phyloP scores from a whole-genome alignment of 1,140 invertebrate genomes.

The Planococcus citri region DNA sequence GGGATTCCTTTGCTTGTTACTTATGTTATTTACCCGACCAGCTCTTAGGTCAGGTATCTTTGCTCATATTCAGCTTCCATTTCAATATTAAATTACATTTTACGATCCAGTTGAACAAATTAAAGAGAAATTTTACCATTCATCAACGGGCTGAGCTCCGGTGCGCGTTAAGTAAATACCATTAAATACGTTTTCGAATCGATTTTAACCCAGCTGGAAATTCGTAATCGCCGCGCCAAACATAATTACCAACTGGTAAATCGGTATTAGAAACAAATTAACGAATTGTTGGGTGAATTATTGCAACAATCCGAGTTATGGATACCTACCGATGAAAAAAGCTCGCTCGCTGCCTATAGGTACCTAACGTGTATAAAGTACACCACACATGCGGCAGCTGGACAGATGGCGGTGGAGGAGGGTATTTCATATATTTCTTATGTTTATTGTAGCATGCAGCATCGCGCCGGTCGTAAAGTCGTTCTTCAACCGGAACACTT shows the following conservation, averaged over 20 bases:
- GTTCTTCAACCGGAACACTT: conserved; percentile 12
- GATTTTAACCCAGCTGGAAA: not conserved
- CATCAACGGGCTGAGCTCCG: not conserved
- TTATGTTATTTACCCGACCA: too few species aligned
- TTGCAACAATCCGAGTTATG: too few species aligned
- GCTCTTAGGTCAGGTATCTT: too few species aligned
- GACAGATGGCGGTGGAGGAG: not conserved
- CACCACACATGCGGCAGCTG: too few species aligned
- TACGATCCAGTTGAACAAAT: not conserved
- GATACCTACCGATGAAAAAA: too few species aligned
- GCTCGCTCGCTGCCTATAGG: too few species aligned
- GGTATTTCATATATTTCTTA: not conserved
- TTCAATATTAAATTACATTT: not conserved
- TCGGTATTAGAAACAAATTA: not conserved
- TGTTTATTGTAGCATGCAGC: conserved; percentile 5
- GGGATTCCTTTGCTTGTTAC: too few species aligned
- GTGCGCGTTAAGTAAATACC: not conserved
- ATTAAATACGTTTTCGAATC: not conserved
- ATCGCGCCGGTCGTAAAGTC: conserved; percentile 13
- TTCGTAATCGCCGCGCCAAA: not conserved
- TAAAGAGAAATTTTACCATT: not conserved
- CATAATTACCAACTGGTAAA: not conserved
- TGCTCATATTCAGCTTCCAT: not conserved
- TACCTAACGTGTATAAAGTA: too few species aligned
- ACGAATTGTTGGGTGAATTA: not conserved